Percentiles rank a stretch among this genome's conserved stretches.
Conservation (phyloP, 2,888 invertebrate genomes). For the Polydesmus complanatus region DNA sequence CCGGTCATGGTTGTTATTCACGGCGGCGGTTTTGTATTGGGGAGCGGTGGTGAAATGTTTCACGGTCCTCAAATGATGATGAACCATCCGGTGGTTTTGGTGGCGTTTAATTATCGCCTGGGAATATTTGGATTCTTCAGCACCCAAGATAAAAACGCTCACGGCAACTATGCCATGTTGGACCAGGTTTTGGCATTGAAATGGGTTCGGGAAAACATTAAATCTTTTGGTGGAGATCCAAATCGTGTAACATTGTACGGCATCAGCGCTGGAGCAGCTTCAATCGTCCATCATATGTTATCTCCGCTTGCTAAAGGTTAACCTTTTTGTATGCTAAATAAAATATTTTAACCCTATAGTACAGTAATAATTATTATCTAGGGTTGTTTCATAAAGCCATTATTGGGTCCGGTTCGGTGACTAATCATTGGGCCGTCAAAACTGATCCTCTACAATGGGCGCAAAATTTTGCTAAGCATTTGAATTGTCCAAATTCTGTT, state of each 20-base stretch:
- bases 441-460: neutral
- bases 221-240: constrained; percentile 2
- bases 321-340: neutral
- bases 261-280: neutral
- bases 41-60: neutral
- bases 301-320: neutral
- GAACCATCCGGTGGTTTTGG: neutral
- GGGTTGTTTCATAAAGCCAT: neutral
- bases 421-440: neutral
- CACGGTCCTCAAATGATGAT: neutral
- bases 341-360: neutral
- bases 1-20: constrained; percentile 5
- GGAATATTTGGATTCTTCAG: neutral
- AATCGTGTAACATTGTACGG: neutral
- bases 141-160: neutral
- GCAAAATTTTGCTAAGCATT: neutral
- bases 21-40: neutral
- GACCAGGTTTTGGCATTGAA: neutral
- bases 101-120: constrained; percentile 3
- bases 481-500: neutral
- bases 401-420: neutral
- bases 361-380: neutral
- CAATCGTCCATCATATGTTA: neutral
- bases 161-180: constrained; percentile 1
- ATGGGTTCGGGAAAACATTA: constrained; percentile 4